Conservation (phyloP, 2,888 invertebrate genomes). For the Cepaea hortensis region DNA sequence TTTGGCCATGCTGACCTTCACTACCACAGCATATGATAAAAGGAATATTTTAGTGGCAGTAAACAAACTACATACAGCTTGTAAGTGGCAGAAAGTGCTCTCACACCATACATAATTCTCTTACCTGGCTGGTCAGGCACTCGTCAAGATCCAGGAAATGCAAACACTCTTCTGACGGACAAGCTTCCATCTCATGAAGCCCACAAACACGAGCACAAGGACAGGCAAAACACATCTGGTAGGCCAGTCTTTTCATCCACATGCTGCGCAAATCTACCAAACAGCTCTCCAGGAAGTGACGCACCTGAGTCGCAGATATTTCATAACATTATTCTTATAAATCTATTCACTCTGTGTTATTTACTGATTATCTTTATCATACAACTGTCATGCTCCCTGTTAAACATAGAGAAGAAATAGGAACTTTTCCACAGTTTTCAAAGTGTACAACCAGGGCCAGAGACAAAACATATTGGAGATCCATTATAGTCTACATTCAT, state of each 20-base stretch:
- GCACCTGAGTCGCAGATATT: constrained; percentile 64
- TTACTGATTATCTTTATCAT: neutral
- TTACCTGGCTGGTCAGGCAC: constrained; percentile 76
- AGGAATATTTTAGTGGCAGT: no score
- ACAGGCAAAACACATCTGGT: constrained; percentile 73
- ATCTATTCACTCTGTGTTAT: neutral
- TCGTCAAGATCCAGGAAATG: constrained; percentile 77
- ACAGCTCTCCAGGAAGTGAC: constrained; percentile 76
- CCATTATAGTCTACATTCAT: no score
- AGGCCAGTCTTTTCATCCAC: constrained; percentile 76
- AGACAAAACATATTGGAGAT: no score
- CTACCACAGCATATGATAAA: no score
- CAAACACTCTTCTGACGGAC: constrained; percentile 71
- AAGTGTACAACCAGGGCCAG: no score
- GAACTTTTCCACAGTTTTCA: no score
- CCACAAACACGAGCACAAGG: constrained; percentile 75
- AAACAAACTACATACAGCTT: no score
- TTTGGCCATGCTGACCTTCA: no score
- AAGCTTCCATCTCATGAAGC: constrained; percentile 69
- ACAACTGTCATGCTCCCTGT: no score
- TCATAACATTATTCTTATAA: no score
- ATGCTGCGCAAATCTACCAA: constrained; percentile 73
- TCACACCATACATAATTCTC: constrained; percentile 5
- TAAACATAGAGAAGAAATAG: no score
- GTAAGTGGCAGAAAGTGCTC: no score